A percentile compares a stretch with the other conserved stretches of the same genome.
phyloP scores from a whole-genome alignment of 1,140 invertebrate species.

The Pectinophora gossypiella region DNA sequence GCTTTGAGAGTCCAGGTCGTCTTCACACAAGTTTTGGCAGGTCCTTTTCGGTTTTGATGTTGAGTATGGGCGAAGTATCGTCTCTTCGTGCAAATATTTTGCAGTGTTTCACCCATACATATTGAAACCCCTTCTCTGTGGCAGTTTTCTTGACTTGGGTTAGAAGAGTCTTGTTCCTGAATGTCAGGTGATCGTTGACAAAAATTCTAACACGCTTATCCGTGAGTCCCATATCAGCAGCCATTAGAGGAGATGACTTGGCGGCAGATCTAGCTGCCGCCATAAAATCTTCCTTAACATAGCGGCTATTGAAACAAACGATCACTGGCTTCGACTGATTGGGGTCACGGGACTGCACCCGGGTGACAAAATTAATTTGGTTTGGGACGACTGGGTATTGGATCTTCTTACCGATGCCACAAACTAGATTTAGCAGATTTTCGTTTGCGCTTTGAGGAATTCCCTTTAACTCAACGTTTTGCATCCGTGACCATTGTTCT shows the following conservation, averaged over 20 bases:
- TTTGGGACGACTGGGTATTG: constrained; percentile 10
- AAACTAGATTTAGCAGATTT: constrained; percentile 16
- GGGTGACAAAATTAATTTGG: constrained; percentile 23
- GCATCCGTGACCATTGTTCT: constrained; percentile 20
- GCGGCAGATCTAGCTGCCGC: constrained; percentile 10
- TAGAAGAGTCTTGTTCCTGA: constrained; percentile 16
- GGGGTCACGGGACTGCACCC: constrained; percentile 15
- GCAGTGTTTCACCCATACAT: no score
- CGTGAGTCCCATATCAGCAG: constrained; percentile 9
- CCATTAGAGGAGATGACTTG: constrained; percentile 1
- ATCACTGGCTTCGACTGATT: constrained; percentile 18
- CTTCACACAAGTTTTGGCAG: no score
- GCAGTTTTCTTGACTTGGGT: no score
- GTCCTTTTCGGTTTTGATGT: no score
- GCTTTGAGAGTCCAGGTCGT: no score
- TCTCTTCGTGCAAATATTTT: no score
- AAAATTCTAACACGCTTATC: constrained; percentile 15
- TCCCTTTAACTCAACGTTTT: constrained; percentile 29
- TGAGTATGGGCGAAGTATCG: no score
- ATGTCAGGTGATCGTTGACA: constrained; percentile 20
- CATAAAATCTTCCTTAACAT: constrained; percentile 19
- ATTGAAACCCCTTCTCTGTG: no score
- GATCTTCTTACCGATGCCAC: constrained; percentile 11
- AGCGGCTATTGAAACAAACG: constrained; percentile 15
- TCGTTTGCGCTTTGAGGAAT: constrained; percentile 15